These are phyloP conservation scores for Choloepus hoffmanni DNA, from an alignment of 2,113 vertebrate genomes.

Conservation along the genomic window DNA sequence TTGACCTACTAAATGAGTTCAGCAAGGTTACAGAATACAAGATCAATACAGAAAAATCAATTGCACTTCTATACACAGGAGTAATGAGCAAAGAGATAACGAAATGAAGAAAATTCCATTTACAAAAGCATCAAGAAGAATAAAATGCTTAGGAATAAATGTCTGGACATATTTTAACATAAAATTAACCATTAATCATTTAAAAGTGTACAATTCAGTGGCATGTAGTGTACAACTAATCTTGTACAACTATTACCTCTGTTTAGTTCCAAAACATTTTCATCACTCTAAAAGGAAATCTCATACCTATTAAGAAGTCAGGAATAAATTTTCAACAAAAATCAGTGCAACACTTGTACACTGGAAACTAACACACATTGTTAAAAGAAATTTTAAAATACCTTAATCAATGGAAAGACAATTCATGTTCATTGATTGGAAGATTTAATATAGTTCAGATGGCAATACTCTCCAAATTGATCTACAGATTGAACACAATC, in stretches of 20 bases:
- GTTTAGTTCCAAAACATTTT: no score
- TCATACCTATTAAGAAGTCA: no score
- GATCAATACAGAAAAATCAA: slow-evolving; percentile 23
- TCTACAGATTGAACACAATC: neutral
- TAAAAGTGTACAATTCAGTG: no score
- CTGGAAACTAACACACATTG: neutral
- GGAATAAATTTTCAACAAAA: neutral
- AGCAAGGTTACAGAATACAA: neutral
- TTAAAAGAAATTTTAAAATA: slow-evolving; percentile 40
- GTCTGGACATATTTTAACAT: no score
- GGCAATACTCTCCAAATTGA: neutral
- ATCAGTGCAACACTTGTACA: neutral
- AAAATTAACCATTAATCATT: no score
- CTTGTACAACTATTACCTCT: no score
- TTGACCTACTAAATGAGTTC: neutral
- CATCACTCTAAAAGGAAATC: no score
- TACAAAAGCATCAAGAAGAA: slow-evolving; percentile 3
- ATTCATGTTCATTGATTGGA: neutral
- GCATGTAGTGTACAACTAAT: no score
- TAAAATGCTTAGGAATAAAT: slow-evolving; percentile 18
- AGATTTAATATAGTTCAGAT: neutral
- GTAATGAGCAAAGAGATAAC: slow-evolving; percentile 24
- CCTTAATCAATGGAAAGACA: neutral
- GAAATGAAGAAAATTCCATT: slow-evolving; percentile 45
- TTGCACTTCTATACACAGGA: neutral